phyloP scores from a whole-genome alignment of 2,888 invertebrate genomes.

The Drosophila maculinotata region DNA sequence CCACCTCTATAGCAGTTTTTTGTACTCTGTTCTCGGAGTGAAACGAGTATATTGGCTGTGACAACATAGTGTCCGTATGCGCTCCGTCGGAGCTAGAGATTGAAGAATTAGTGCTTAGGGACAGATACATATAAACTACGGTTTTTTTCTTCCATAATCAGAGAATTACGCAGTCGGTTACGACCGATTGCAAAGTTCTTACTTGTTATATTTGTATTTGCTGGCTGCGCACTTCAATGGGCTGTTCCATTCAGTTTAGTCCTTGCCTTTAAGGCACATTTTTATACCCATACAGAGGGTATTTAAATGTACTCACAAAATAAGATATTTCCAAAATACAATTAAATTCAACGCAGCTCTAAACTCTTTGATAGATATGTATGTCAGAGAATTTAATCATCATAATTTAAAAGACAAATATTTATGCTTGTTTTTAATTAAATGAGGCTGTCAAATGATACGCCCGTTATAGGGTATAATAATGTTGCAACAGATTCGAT shows the following conservation, averaged over 20 bases:
- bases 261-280: conserved; percentile 1
- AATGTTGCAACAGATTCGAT: no score
- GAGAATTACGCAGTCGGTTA: not conserved
- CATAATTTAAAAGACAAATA: no score
- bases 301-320: not conserved
- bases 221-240: conserved; percentile 41
- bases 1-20: conserved; percentile 9
- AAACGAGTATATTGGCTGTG: not conserved
- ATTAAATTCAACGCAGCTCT: not conserved
- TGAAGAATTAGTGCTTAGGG: no score
- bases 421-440: not conserved
- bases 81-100: no score
- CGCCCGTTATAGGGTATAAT: conserved; percentile 16
- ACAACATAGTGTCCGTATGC: no score
- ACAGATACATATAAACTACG: no score
- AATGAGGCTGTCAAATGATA: not conserved
- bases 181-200: not conserved
- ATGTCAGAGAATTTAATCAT: no score
- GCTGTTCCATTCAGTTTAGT: conserved; percentile 50
- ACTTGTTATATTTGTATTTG: conserved; percentile 26
- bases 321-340: not conserved
- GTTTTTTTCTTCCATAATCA: no score
- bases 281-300: not conserved
- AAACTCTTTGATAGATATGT: no score
- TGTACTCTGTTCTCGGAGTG: not conserved